phyloP scores from a whole-genome alignment of 1,140 invertebrate species.

The Pogonognathellus flavescens region DNA sequence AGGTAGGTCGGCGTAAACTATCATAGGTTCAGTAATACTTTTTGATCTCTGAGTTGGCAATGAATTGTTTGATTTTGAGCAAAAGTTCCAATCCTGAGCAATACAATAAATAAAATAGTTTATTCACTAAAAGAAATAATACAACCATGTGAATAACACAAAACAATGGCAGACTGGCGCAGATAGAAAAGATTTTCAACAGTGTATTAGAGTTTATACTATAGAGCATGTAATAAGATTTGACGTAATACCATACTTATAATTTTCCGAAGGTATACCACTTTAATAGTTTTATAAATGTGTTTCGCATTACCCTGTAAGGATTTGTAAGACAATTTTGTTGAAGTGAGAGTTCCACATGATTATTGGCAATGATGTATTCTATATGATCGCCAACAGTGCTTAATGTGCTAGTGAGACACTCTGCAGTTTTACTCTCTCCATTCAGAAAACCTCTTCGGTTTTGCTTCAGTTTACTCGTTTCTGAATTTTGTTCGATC shows the following conservation, averaged over 20 bases:
- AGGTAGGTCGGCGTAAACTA: neutral
- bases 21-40: neutral
- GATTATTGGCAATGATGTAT: neutral
- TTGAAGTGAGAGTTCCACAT: neutral
- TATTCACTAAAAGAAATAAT: too few species aligned
- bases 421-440: neutral
- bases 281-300: too few species aligned
- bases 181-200: too few species aligned
- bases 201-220: too few species aligned
- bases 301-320: neutral
- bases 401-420: neutral
- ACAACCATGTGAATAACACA: too few species aligned
- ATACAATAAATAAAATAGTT: too few species aligned
- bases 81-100: neutral
- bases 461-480: too few species aligned
- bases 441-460: neutral
- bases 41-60: neutral
- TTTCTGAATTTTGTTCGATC: neutral
- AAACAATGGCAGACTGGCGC: too few species aligned
- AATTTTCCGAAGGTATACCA: too few species aligned
- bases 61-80: neutral
- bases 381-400: neutral
- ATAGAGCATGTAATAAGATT: too few species aligned
- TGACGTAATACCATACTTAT: too few species aligned
- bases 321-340: neutral